These are phyloP conservation scores for Silurus lanzhouensis DNA, from an alignment of 2,797 vertebrate species.

Conservation along the genomic window DNA sequence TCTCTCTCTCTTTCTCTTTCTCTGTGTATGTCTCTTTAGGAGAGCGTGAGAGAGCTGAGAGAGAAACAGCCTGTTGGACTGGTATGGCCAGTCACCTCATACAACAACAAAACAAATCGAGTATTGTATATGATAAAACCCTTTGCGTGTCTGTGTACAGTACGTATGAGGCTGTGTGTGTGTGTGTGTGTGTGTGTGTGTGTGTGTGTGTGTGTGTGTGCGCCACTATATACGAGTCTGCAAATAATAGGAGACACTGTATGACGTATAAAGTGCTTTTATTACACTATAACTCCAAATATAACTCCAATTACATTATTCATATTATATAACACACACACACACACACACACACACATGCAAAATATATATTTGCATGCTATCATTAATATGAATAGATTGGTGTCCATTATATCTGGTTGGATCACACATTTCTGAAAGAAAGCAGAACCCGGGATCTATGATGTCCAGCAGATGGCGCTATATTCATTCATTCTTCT, in stretches of 20 bases:
- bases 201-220: conserved; percentile 9
- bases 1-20: background rate
- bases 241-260: background rate
- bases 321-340: background rate
- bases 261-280: background rate
- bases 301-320: background rate
- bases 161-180: background rate
- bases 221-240: background rate
- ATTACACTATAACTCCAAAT: background rate
- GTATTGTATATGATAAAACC: conserved; percentile 27
- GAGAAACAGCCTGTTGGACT: conserved; percentile 51
- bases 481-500: background rate
- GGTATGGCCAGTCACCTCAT: conserved; percentile 48
- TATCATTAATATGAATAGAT: too few species aligned
- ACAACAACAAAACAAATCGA: conserved; percentile 33
- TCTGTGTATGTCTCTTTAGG: background rate
- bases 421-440: too few species aligned
- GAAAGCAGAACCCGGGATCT: too few species aligned
- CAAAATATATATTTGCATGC: too few species aligned
- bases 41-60: conserved; percentile 32
- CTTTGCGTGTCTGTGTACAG: conserved; percentile 13
- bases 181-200: conserved; percentile 1
- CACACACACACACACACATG: too few species aligned
- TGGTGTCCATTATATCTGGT: too few species aligned
- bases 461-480: conserved; percentile 37